Base-by-base conservation (phyloP, 1,140 invertebrate genomes). In the Eurosta solidaginis region DNA sequence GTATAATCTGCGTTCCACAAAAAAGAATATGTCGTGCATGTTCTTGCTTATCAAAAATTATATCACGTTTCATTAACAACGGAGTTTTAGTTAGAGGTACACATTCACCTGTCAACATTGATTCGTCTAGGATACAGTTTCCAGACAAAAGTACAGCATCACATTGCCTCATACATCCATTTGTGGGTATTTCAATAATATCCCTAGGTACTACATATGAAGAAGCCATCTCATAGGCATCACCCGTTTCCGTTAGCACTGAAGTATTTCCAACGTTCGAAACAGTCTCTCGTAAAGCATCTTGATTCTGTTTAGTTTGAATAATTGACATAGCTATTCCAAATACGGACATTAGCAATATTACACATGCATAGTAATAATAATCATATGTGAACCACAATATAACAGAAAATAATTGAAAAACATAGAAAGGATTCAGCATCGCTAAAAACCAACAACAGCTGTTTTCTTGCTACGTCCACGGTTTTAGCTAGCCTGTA, bases 391-490 rank as follows among this genome's bases (percentile, higher is more conserved):
- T 89, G 4, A 95, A 88, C 95, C 95, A 97, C 40, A 96, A 91
- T 2, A 91, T 88, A 14, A 96, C 90, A 9, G 95, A 96, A 86
- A 96, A 96, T 50, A 95, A 87, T 93, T 98, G 96, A 88, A 97
- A 98, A 59, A 98, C 93, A 88, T 99, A 99, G 88, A 98, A 99
- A 1, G 97, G 97, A 85, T 97, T 97, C 63, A 99, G 91, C 22
- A 95, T 92, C 42, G n/a, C n/a, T n/a, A n/a, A n/a, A n/a, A n/a
- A n/a, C n/a, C 90, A 73, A 92, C 89, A 0, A 84, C 20, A 12
- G 92, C 90, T 1, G 92, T 86, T n/a, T n/a, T n/a, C 79, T 90
- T 83, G 33, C 78, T 77, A 68, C 84, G 7, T 77, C 80, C 0
- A 82, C 85, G 80, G 29, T 22, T 84, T 87, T 45, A 42, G 80